phyloP scores from a whole-genome alignment of 2,888 invertebrate species.

The Ophonus ardosiacus region DNA sequence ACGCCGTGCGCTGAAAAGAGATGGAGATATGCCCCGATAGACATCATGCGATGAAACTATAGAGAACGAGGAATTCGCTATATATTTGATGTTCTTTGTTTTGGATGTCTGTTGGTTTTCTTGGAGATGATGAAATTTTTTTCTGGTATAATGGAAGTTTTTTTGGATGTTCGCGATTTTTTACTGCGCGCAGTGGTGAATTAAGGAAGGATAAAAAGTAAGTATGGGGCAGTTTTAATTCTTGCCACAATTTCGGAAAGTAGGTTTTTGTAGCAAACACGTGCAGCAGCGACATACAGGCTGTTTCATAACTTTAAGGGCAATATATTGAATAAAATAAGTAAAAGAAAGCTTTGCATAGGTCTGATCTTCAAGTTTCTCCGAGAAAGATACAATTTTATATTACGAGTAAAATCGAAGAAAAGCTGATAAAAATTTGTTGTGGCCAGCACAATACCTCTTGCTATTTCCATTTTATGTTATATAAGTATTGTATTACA shows the following conservation, averaged over 20 bases:
- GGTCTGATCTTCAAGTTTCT: too few species aligned
- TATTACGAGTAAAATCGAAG: too few species aligned
- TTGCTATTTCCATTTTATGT: too few species aligned
- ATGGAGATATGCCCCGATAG: conserved; percentile 19
- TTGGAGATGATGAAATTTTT: conserved; percentile 3
- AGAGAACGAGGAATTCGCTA: conserved; percentile 6
- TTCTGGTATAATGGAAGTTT: not conserved
- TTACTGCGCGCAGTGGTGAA: not conserved
- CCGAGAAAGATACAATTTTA: too few species aligned
- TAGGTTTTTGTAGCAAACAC: too few species aligned
- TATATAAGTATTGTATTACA: too few species aligned
- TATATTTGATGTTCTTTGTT: conserved; percentile 50
- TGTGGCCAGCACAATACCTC: too few species aligned
- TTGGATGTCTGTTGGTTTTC: not conserved
- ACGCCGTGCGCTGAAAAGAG: conserved; percentile 21
- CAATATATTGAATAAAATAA: too few species aligned
- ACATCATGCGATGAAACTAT: conserved; percentile 49
- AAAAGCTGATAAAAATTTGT: too few species aligned
- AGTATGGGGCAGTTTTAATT: not conserved
- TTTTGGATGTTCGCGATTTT: not conserved
- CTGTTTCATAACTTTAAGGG: too few species aligned
- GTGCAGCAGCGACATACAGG: too few species aligned
- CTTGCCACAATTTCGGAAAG: not conserved
- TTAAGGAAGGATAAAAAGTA: not conserved
- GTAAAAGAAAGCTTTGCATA: too few species aligned